phyloP scores from a whole-genome alignment of 1,140 invertebrate genomes.

The Orussus abietinus region DNA sequence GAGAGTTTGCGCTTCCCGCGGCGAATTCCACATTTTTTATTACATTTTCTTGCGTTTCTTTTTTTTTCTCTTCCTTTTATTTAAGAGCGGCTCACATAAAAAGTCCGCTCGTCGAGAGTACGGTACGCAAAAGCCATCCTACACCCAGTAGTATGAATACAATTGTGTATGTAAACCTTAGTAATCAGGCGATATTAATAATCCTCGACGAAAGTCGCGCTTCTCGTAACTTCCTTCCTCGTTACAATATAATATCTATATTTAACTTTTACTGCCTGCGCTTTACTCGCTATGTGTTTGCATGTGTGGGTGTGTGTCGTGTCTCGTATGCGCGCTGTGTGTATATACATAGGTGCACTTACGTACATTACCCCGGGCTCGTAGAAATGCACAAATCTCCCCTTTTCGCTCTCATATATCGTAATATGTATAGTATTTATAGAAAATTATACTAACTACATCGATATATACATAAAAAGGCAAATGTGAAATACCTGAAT shows the following conservation, averaged over 20 bases:
- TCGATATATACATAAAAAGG: constrained; percentile 52
- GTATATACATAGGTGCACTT: constrained; percentile 25
- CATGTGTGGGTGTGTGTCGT: constrained; percentile 10
- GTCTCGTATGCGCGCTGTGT: constrained; percentile 28
- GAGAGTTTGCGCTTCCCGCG: too few relatives aligned
- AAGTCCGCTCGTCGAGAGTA: constrained; percentile 42
- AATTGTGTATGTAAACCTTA: constrained; percentile 33
- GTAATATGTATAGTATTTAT: constrained; percentile 32
- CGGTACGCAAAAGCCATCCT: constrained; percentile 41
- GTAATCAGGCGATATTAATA: constrained; percentile 28
- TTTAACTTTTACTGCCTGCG: constrained; percentile 24
- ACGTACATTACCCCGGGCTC: not conserved
- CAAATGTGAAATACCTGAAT: constrained; percentile 53
- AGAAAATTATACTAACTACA: constrained; percentile 52
- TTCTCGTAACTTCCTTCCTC: constrained; percentile 21
- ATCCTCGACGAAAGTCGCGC: constrained; percentile 26
- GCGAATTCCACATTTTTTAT: constrained; percentile 24
- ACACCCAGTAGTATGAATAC: constrained; percentile 39
- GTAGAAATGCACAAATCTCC: constrained; percentile 17
- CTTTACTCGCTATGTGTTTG: too few relatives aligned
- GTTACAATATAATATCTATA: constrained; percentile 29
- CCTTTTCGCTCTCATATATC: constrained; percentile 10
- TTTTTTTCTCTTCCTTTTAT: constrained; percentile 32
- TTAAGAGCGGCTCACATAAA: constrained; percentile 29
- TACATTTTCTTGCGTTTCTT: constrained; percentile 21